phyloP scores from a whole-genome alignment of 2,888 invertebrate genomes.

The Carterocephalus palaemon region DNA sequence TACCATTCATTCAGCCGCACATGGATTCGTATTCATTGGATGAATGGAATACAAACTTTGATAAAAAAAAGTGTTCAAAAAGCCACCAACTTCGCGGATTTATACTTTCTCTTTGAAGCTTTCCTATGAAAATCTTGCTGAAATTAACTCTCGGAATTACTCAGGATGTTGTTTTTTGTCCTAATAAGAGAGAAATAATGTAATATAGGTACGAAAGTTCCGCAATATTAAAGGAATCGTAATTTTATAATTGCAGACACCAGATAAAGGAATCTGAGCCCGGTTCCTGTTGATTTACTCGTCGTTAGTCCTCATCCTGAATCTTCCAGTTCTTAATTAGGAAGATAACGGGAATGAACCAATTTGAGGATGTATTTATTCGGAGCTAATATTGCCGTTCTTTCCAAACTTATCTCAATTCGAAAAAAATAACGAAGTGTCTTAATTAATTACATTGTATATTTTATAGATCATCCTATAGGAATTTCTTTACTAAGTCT shows the following conservation, averaged over 20 bases:
- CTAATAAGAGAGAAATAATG: slow-evolving; percentile 9
- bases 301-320: slow-evolving; percentile 4
- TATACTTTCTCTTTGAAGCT: slow-evolving; percentile 60
- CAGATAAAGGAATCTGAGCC: slow-evolving; percentile 5
- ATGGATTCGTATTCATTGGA: slow-evolving; percentile 39
- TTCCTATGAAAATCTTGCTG: slow-evolving; percentile 64
- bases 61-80: slow-evolving; percentile 42
- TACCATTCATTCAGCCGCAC: slow-evolving; percentile 26
- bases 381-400: slow-evolving; percentile 4
- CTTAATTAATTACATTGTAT: no score
- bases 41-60: slow-evolving; percentile 38
- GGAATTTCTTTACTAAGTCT: no score
- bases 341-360: not conserved
- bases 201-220: slow-evolving; percentile 2
- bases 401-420: no score
- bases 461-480: no score
- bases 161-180: slow-evolving; percentile 26
- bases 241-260: slow-evolving; percentile 10
- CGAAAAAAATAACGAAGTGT: no score
- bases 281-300: slow-evolving; percentile 14
- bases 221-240: slow-evolving; percentile 12
- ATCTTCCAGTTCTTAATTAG: slow-evolving; percentile 13
- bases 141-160: slow-evolving; percentile 62
- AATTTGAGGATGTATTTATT: slow-evolving; percentile 6
- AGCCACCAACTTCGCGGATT: slow-evolving; percentile 54